phyloP scores from a whole-genome alignment of 2,113 vertebrate genomes.

The Patagioenas fasciata region DNA sequence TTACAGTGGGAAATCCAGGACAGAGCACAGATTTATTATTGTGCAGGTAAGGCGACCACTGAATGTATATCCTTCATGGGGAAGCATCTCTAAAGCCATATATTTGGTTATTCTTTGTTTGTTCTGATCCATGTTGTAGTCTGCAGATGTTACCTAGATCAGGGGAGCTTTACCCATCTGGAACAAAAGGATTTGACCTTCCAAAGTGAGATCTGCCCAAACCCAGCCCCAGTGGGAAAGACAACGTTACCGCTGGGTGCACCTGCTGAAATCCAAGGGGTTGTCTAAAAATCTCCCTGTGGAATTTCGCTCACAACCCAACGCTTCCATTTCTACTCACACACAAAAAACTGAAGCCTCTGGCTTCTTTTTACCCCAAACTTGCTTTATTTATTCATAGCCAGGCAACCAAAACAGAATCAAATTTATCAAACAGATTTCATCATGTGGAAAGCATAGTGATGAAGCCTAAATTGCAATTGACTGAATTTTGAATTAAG shows the following conservation, averaged over 20 bases:
- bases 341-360: background rate
- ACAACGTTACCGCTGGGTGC: background rate
- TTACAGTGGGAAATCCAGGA: background rate
- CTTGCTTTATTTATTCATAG: background rate
- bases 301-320: background rate
- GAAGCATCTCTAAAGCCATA: background rate
- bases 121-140: fast-evolving
- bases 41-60: background rate
- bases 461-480: constrained; percentile 18
- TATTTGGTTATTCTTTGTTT: background rate
- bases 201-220: background rate
- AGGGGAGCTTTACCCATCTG: background rate
- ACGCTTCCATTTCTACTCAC: background rate
- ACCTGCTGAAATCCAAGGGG: background rate
- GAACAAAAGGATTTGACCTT: background rate
- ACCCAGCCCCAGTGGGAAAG: background rate
- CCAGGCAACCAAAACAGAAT: background rate
- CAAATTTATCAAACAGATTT: constrained; percentile 14
- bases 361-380: background rate
- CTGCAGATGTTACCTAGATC: background rate
- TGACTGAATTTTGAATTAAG: constrained; percentile 48
- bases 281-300: background rate
- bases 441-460: constrained; percentile 40
- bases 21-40: background rate
- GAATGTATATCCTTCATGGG: background rate